These are phyloP conservation scores for Ecliptopera silaceata DNA, from an alignment of 2,888 invertebrate species.

Conservation along the genomic window DNA sequence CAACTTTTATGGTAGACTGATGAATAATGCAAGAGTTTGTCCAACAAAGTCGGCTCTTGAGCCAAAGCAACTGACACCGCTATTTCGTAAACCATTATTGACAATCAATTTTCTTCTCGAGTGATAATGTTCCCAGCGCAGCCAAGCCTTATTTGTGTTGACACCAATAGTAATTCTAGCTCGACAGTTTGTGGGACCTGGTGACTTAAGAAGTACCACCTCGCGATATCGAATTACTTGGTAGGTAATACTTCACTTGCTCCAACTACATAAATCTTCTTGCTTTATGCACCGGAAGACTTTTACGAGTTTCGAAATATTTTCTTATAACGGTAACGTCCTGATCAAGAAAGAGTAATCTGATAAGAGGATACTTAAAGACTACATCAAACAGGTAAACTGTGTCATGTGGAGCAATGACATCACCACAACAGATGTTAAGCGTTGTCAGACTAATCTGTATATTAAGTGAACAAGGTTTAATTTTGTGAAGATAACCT, in stretches of 20 bases:
- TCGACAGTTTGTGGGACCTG: neutral
- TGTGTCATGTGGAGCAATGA: slow-evolving; percentile 49
- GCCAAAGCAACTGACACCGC: slow-evolving; percentile 16
- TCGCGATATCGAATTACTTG: neutral
- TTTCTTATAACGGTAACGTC: slow-evolving; percentile 30
- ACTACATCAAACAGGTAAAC: slow-evolving; percentile 49
- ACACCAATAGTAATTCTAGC: slow-evolving; percentile 10
- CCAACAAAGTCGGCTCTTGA: slow-evolving; percentile 17
- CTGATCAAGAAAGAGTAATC: slow-evolving; percentile 43
- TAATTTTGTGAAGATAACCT: slow-evolving; percentile 9
- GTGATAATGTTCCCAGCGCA: slow-evolving; percentile 8
- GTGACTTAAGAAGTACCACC: neutral
- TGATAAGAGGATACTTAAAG: slow-evolving; percentile 44
- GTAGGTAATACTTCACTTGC: neutral
- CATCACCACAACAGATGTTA: slow-evolving; percentile 37
- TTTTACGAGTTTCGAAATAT: slow-evolving; percentile 31
- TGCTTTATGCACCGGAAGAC: slow-evolving; percentile 21
- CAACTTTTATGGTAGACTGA: slow-evolving; percentile 32
- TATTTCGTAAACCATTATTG: slow-evolving; percentile 19
- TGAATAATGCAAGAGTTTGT: slow-evolving; percentile 37
- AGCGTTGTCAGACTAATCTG: slow-evolving; percentile 18
- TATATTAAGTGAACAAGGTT: slow-evolving; percentile 26
- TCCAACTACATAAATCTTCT: slow-evolving; percentile 3
- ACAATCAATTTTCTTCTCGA: slow-evolving; percentile 19
- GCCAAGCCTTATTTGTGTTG: slow-evolving; percentile 6